Evolutionary conservation across 2,888 invertebrate species (phyloP), one percentile per base, ranked within the genome.

Genomic region (Cyclophora punctaria): DNA sequence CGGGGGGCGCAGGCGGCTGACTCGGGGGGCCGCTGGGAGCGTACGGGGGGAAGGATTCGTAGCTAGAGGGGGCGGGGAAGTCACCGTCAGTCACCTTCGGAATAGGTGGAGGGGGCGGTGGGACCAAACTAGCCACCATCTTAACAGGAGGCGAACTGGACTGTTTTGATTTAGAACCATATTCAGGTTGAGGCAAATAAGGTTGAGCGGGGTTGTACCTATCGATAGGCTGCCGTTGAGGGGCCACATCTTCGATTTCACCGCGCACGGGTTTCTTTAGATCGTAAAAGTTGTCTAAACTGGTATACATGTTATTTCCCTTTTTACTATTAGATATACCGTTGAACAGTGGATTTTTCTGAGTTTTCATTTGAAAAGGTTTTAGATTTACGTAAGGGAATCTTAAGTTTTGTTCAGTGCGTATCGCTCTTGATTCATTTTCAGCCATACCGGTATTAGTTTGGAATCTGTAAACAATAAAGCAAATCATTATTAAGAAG

Each of bases 121-220:
- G 84, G 0, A 82, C 78, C 41, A 84, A 66, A 56, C 70, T 84
- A 2, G 81, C 73, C 2, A 78, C 73, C 5, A 80, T 62, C 54
- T 74, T 77, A 3, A 62, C 51, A 34, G 78, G 71, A 3, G 63
- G 53, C 5, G 59, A 48, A 42, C 49, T 56, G n/a, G 78, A 73
- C 53, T 78, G 79, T 57, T 83, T 80, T n/a, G 79, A 71, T 52
- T 80, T 80, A 51, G 63, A 69, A 5, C 80, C 80, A 51, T 83
- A 83, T 20, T 61, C 66, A n/a, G 69, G 65, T 43, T 72, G 73
- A 1, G 86, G 86, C 52, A 89, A 71, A 64, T 88, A 86, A 2
- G 89, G 85, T 58, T 88, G 86, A 3, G 88, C 88, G n/a, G 89
- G 85, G 64, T 89, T 89, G 57, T 85, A 89, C 20, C 89, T 75